These are phyloP conservation scores for Tychaedon coryphoeus DNA, from an alignment of 2,113 vertebrate genomes.

Conservation along the genomic window DNA sequence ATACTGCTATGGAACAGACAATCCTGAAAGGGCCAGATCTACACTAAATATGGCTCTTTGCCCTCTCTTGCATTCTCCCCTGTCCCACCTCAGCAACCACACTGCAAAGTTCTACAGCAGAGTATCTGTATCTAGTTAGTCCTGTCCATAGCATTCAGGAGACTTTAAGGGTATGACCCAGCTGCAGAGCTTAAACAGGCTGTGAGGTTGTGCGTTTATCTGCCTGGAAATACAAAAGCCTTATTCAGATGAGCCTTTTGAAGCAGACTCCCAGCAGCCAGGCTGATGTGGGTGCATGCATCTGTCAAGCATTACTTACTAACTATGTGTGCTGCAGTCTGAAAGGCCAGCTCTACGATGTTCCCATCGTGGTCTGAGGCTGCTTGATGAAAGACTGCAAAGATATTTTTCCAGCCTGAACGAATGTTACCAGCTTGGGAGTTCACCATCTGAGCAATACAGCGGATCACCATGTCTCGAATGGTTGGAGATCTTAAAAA, in stretches of 20 bases:
- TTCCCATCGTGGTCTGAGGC: slow-evolving; percentile 91
- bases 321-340: slow-evolving; percentile 93
- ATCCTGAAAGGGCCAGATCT: background rate
- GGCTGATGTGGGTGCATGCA: background rate
- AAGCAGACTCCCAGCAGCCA: background rate
- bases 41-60: background rate
- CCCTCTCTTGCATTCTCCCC: background rate
- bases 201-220: background rate
- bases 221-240: background rate
- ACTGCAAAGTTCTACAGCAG: background rate
- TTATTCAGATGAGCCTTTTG: background rate
- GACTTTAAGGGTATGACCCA: background rate
- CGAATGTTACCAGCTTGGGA: slow-evolving; percentile 95
- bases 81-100: background rate
- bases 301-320: slow-evolving; percentile 77
- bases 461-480: slow-evolving; percentile 96
- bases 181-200: background rate
- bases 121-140: background rate
- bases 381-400: slow-evolving; percentile 96
- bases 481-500: slow-evolving; percentile 90
- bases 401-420: slow-evolving; percentile 99
- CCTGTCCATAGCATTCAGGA: background rate
- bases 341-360: slow-evolving; percentile 95
- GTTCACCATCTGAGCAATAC: slow-evolving; percentile 97
- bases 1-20: background rate